phyloP scores from a whole-genome alignment of 2,797 vertebrate species.

The Pristis pectinata region DNA sequence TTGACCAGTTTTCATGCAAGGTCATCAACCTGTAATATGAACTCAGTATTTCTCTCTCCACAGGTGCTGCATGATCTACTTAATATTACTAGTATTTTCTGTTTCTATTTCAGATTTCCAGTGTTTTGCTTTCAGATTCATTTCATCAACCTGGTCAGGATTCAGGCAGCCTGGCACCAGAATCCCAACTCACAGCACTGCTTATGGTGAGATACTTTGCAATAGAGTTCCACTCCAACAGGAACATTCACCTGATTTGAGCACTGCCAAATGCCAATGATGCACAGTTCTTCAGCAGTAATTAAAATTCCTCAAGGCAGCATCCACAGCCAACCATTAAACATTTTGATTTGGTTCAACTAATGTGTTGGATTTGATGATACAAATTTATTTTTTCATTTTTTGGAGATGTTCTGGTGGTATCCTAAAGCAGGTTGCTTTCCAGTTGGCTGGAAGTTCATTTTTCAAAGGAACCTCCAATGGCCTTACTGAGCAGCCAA shows the following conservation, averaged over 20 bases:
- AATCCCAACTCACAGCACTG: neutral
- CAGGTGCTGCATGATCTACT: too few relatives aligned
- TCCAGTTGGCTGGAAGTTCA: neutral
- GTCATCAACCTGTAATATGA: too few relatives aligned
- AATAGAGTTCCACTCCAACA: neutral
- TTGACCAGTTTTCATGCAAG: too few relatives aligned
- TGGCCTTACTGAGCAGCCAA: neutral
- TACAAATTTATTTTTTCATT: neutral
- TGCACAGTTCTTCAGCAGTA: neutral
- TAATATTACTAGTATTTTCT: too few relatives aligned
- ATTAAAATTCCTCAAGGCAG: neutral
- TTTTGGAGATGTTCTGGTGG: neutral
- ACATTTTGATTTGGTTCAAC: neutral
- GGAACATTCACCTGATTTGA: neutral
- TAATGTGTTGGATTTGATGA: neutral
- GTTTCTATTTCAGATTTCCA: too few relatives aligned
- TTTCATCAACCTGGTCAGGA: neutral
- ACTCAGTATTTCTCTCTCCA: too few relatives aligned
- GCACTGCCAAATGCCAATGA: neutral
- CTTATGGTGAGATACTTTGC: neutral
- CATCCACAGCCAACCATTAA: neutral
- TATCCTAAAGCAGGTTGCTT: neutral
- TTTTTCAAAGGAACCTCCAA: neutral
- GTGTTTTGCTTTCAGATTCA: neutral
- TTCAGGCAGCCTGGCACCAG: neutral